Percentiles rank a stretch among this genome's conserved stretches.
Evolutionary conservation across 2,888 invertebrate species (phyloP).

Genomic region (Ennomos erosarius): DNA sequence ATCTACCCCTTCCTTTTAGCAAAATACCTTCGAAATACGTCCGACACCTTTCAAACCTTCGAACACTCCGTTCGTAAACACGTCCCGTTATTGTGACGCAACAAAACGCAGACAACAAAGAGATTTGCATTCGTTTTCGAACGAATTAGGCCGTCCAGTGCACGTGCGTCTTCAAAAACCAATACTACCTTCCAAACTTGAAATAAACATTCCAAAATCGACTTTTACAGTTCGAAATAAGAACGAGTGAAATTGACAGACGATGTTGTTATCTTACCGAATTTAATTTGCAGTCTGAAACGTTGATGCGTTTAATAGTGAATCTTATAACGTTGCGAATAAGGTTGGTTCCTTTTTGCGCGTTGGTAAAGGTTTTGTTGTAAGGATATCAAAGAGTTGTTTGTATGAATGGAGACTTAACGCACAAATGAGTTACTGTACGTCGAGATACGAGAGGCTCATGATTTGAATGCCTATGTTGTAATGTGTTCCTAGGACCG

Average conservation of each 20-base stretch:
- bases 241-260: slow-evolving; percentile 16
- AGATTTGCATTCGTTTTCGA: slow-evolving; percentile 77
- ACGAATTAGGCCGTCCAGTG: slow-evolving; percentile 53
- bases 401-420: slow-evolving; percentile 72
- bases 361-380: not conserved
- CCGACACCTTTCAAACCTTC: slow-evolving; percentile 12
- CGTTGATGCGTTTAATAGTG: slow-evolving; percentile 1
- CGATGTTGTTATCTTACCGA: slow-evolving; percentile 28
- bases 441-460: slow-evolving; percentile 16
- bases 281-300: not conserved
- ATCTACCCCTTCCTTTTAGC: too few relatives aligned
- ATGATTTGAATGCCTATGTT: slow-evolving; percentile 19
- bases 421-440: slow-evolving; percentile 68
- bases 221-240: slow-evolving; percentile 34
- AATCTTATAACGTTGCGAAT: not conserved
- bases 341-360: slow-evolving; percentile 1
- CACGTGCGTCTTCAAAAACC: slow-evolving; percentile 39
- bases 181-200: slow-evolving; percentile 26
- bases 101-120: slow-evolving; percentile 76
- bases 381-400: slow-evolving; percentile 55
- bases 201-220: slow-evolving; percentile 37
- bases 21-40: slow-evolving; percentile 1
- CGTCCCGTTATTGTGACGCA: slow-evolving; percentile 68
- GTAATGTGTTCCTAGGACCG: not conserved
- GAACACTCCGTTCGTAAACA: slow-evolving; percentile 51